Base-by-base conservation (phyloP, 2,888 invertebrate species). In the Trachelus stipa region DNA sequence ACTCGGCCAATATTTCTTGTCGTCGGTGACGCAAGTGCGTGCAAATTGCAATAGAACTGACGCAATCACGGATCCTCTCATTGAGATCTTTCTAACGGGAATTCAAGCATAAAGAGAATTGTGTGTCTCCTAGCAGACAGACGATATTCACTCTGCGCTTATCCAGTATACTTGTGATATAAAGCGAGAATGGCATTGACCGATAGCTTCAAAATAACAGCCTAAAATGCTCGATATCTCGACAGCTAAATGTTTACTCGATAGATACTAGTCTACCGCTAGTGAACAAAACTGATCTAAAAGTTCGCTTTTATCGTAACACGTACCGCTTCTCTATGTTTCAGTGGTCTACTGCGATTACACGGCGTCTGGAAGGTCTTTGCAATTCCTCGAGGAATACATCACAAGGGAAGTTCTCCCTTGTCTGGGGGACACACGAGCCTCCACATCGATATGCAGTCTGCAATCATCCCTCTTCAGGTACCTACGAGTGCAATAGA, bases 331-430 rank as follows among this genome's bases (percentile, higher is more conserved):
- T 56, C 40, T 77, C 88, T 86, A 87, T 88, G 79, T 93, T 94
- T 77, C 94, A 96, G 96, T 96, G 87, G 95, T 97, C 15, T 97
- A 97, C 91, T 96, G 97, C 91, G 97, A 98, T 92, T 97, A 97
- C 92, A 96, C 95, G 77, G 96, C 97, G 1, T 97, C 97, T 0
- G 97, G 97, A 23, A 94, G 96, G 85, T 95, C 96, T 0, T 90
- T 97, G 83, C 95, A 95, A 81, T 97, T 97, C 92, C 94, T 98
- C 83, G 98, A 98, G 90, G 97, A 97, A 87, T 97, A 96, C 91
- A 94, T 98, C 77, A 91, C 94, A 23, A 93, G 94, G 79, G 95
- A 97, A 87, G 97, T 98, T 23, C 92, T 98, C 81, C 96, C 97
- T 11, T 94, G 94, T 76, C 97, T 97, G 90, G 97, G 97, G 30